These are phyloP conservation scores for Adelges cooleyi DNA, from an alignment of 1,140 invertebrate species.

Conservation along the genomic window DNA sequence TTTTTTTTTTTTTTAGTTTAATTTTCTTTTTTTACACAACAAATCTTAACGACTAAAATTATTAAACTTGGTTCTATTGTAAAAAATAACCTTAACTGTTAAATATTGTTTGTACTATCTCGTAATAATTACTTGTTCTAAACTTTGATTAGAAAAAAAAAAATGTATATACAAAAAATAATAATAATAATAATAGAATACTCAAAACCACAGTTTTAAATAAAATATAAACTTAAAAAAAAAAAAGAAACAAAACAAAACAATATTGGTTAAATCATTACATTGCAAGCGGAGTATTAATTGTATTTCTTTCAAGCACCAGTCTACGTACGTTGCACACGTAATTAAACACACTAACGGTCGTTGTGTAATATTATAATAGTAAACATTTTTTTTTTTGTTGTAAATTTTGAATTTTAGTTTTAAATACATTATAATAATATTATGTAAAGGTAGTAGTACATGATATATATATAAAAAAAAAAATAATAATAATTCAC, in stretches of 20 bases:
- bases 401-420: too few relatives aligned
- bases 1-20: too few relatives aligned
- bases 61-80: slow-evolving; percentile 2
- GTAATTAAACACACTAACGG: too few relatives aligned
- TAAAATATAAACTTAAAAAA: too few relatives aligned
- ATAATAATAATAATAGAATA: slow-evolving; percentile 22
- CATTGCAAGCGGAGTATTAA: slow-evolving; percentile 10
- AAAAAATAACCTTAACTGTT: slow-evolving; percentile 4
- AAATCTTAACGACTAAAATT: slow-evolving; percentile 14
- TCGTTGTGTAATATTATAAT: too few relatives aligned
- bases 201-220: background rate
- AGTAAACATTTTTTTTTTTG: too few relatives aligned
- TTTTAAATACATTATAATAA: too few relatives aligned
- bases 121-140: background rate
- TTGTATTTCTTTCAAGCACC: slow-evolving; percentile 3
- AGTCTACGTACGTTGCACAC: too few relatives aligned
- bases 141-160: slow-evolving; percentile 10
- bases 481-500: too few relatives aligned
- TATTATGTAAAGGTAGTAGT: too few relatives aligned
- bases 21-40: background rate
- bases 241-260: background rate
- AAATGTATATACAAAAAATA: slow-evolving; percentile 11
- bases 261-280: background rate
- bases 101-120: slow-evolving; percentile 24
- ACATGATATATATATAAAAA: too few relatives aligned